Evolutionary conservation across 2,888 invertebrate genomes (phyloP).

Genomic region (Geotrupes spiniger): DNA sequence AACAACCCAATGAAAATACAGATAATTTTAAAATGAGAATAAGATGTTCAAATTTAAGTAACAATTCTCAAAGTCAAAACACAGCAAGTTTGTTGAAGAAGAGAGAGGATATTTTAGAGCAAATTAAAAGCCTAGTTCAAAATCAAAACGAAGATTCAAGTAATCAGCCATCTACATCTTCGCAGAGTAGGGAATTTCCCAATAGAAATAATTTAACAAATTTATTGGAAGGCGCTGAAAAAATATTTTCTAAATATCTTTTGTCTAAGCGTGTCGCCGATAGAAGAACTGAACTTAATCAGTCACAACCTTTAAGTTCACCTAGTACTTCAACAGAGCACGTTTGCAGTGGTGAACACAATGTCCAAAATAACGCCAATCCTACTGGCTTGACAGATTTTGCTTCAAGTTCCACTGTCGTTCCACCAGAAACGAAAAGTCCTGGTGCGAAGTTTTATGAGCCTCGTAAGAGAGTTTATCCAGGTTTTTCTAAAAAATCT

Average conservation of each 20-base stretch:
- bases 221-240: slow-evolving; percentile 9
- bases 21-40: slow-evolving; percentile 26
- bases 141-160: background rate
- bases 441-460: slow-evolving; percentile 8
- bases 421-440: slow-evolving; percentile 4
- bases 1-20: background rate
- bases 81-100: too few relatives aligned
- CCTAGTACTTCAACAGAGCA: slow-evolving; percentile 14
- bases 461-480: slow-evolving; percentile 32
- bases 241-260: background rate
- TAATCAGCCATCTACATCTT: background rate
- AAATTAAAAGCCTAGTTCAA: background rate
- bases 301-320: background rate
- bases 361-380: too few relatives aligned
- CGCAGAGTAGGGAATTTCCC: background rate
- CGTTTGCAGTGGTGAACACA: background rate
- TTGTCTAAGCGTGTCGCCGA: too few relatives aligned
- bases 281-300: background rate
- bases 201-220: slow-evolving; percentile 5
- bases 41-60: slow-evolving; percentile 23
- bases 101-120: background rate
- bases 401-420: background rate
- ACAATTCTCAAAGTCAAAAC: too few relatives aligned
- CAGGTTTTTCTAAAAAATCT: slow-evolving; percentile 35
- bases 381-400: too few relatives aligned